These are phyloP conservation scores for Rhinichthys osculus DNA, from an alignment of 2,797 vertebrate species.

Conservation along the genomic window DNA sequence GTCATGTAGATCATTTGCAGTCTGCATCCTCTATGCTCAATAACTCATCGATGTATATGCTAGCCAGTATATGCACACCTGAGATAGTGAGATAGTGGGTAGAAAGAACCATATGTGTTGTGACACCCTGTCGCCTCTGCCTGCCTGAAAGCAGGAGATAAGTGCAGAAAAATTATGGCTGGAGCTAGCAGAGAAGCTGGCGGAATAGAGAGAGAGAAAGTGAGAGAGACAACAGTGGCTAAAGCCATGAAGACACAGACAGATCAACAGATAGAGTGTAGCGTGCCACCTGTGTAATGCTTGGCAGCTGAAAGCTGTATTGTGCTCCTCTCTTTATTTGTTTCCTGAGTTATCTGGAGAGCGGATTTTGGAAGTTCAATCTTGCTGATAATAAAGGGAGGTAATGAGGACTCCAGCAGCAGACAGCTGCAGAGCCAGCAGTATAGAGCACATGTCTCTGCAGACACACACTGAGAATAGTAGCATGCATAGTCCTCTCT, in stretches of 20 bases:
- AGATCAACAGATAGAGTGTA: constrained; percentile 67
- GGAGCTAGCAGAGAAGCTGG: constrained; percentile 64
- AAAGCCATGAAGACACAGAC: constrained; percentile 57
- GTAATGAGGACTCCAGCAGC: constrained; percentile 65
- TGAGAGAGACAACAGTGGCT: constrained; percentile 49
- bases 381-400: constrained; percentile 64
- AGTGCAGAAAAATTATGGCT: constrained; percentile 68
- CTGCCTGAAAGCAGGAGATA: constrained; percentile 65
- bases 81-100: constrained; percentile 49
- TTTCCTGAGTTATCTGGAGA: constrained; percentile 52
- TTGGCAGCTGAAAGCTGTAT: constrained; percentile 31
- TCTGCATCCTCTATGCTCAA: constrained; percentile 59
- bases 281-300: constrained; percentile 62
- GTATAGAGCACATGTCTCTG: constrained; percentile 36
- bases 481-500: constrained; percentile 24
- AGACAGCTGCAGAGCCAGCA: constrained; percentile 52
- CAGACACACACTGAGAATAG: constrained; percentile 35
- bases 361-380: constrained; percentile 58
- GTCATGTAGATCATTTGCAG: constrained; percentile 67
- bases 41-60: constrained; percentile 62
- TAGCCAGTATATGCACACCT: constrained; percentile 50
- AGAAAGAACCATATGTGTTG: constrained; percentile 55
- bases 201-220: constrained; percentile 32
- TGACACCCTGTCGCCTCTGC: constrained; percentile 65
- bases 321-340: constrained; percentile 49